Percentiles rank a stretch among this genome's conserved stretches.
phyloP scores from a whole-genome alignment of 1,140 invertebrate genomes.

The Dendrolimus punctatus region DNA sequence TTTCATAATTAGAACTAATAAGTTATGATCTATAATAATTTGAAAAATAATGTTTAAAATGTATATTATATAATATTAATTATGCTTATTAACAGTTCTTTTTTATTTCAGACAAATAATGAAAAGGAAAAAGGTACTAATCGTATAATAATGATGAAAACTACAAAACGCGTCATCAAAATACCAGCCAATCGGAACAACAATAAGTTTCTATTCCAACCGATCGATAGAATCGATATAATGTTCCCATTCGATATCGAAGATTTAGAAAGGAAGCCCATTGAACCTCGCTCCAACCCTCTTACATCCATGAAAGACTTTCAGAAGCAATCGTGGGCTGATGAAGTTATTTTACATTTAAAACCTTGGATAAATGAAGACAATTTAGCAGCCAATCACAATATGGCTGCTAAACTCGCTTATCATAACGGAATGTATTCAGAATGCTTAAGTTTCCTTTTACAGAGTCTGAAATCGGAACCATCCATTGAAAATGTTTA shows the following conservation, averaged over 20 bases:
- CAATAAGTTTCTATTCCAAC: conserved; percentile 55
- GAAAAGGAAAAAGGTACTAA: conserved; percentile 43
- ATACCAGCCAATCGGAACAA: conserved; percentile 44
- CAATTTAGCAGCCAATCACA: conserved; percentile 31
- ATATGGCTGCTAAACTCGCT: conserved; percentile 54
- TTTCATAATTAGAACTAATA: too few relatives aligned
- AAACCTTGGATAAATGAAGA: conserved; percentile 51
- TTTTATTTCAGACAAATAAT: conserved; percentile 27
- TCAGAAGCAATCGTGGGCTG: conserved; percentile 54
- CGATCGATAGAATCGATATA: conserved; percentile 44
- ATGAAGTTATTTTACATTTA: conserved; percentile 44
- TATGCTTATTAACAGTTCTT: background rate
- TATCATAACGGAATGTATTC: conserved; percentile 43
- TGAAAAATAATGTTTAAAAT: background rate
- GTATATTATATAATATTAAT: too few relatives aligned
- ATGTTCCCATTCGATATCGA: conserved; percentile 55
- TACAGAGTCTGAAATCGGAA: conserved; percentile 34
- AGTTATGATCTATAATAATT: background rate
- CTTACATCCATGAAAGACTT: conserved; percentile 38
- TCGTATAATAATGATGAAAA: conserved; percentile 63
- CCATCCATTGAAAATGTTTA: conserved; percentile 31
- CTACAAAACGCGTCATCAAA: conserved; percentile 60
- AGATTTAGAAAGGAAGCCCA: conserved; percentile 33
- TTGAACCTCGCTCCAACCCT: conserved; percentile 41
- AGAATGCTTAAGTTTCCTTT: conserved; percentile 35